Conservation (phyloP, 2,113 vertebrate species). For the Aleadryas rufinucha region DNA sequence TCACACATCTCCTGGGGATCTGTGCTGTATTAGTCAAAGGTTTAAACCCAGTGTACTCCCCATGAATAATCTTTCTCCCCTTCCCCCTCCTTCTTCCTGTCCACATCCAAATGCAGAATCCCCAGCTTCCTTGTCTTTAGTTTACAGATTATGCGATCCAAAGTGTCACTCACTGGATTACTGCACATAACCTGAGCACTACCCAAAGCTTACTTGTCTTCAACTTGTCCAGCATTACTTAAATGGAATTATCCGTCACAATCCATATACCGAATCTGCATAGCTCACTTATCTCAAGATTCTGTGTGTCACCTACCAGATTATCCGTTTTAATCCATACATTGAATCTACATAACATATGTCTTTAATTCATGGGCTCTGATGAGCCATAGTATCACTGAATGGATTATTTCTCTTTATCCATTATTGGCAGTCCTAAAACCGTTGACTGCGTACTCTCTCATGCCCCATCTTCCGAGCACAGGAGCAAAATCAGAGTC, state of each 20-base stretch:
- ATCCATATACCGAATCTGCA: constrained; percentile 57
- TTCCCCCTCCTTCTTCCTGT: background rate
- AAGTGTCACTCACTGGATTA: constrained; percentile 59
- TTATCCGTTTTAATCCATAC: constrained; percentile 69
- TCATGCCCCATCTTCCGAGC: background rate
- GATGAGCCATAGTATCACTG: constrained; percentile 40
- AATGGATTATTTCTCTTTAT: constrained; percentile 70
- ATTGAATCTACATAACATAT: constrained; percentile 62
- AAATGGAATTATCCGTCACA: constrained; percentile 65
- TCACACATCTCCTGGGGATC: background rate
- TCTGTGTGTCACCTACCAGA: constrained; percentile 65
- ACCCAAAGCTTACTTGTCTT: constrained; percentile 28
- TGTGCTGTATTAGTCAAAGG: constrained; percentile 13
- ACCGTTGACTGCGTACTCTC: background rate
- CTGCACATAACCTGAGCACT: constrained; percentile 10
- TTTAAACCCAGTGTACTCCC: constrained; percentile 36
- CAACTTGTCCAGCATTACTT: constrained; percentile 62
- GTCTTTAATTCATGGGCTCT: constrained; percentile 66
- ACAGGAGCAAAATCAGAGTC: background rate
- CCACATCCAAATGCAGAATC: constrained; percentile 24
- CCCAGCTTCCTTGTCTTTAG: constrained; percentile 21
- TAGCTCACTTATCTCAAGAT: constrained; percentile 66
- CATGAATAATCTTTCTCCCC: background rate
- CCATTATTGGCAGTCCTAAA: constrained; percentile 55
- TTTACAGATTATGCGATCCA: constrained; percentile 54